Conservation (phyloP, 2,888 invertebrate species). For the Tholera decimalis region DNA sequence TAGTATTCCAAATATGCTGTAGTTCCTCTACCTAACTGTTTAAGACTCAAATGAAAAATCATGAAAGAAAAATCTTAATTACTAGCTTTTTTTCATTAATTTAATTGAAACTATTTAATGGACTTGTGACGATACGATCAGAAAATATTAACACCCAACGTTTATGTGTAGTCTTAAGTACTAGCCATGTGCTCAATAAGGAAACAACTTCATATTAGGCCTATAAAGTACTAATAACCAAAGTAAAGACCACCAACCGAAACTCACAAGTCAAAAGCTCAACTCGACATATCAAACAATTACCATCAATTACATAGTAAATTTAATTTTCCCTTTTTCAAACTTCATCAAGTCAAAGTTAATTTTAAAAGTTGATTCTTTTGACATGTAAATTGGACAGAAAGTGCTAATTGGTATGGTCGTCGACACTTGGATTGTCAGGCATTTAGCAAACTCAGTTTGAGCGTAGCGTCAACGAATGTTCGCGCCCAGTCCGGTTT, state of each 20-base stretch:
- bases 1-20: too few species aligned
- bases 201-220: background rate
- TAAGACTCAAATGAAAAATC: too few species aligned
- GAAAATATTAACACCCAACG: background rate
- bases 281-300: conserved; percentile 23
- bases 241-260: background rate
- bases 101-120: too few species aligned
- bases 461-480: conserved; percentile 45
- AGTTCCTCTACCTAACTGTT: too few species aligned
- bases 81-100: too few species aligned
- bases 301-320: conserved; percentile 40
- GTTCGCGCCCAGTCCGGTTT: conserved; percentile 63
- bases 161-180: background rate
- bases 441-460: conserved; percentile 62
- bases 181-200: background rate
- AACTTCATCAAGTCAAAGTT: conserved; percentile 63
- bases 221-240: background rate
- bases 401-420: conserved; percentile 71
- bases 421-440: conserved; percentile 63
- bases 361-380: conserved; percentile 71
- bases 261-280: conserved; percentile 14
- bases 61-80: background rate
- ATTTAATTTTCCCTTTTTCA: conserved; percentile 53
- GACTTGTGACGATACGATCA: too few species aligned
- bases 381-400: conserved; percentile 74